A percentile compares a stretch with the other conserved stretches of the same genome.
These are phyloP conservation scores for Anser brachyrhynchus DNA, from an alignment of 2,113 vertebrate genomes.

Conservation along the genomic window DNA sequence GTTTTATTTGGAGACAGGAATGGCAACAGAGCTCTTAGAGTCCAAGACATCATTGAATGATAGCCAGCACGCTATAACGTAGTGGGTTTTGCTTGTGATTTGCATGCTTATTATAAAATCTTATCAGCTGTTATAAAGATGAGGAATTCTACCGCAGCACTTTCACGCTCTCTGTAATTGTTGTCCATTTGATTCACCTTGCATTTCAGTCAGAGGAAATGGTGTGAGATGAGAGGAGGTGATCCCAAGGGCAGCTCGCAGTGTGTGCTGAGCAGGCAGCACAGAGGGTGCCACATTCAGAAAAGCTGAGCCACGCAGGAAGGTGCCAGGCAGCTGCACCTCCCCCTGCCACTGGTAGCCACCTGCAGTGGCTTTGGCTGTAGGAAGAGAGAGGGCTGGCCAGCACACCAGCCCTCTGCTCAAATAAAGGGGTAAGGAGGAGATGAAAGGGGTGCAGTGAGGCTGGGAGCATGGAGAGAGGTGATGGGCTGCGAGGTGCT, in stretches of 20 bases:
- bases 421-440: neutral
- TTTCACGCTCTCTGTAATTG: neutral
- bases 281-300: accelerated
- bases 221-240: neutral
- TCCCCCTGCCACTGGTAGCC: neutral
- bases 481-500: neutral
- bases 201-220: neutral
- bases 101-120: constrained; percentile 33
- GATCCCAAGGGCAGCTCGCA: neutral
- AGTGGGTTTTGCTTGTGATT: neutral
- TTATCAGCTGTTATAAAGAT: constrained; percentile 54
- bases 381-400: neutral
- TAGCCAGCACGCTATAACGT: neutral
- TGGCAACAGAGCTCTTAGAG: neutral
- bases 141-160: constrained; percentile 18
- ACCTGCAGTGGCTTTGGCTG: neutral
- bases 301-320: neutral
- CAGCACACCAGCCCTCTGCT: neutral
- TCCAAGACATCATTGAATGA: neutral
- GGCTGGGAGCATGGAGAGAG: neutral
- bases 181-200: neutral
- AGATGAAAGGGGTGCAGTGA: neutral
- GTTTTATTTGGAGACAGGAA: constrained; percentile 16
- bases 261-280: neutral
- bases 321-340: neutral